Percentiles rank a stretch among this genome's conserved stretches.
Evolutionary conservation across 2,113 vertebrate genomes (phyloP).

Genomic region (Chlorodrepanis virens): DNA sequence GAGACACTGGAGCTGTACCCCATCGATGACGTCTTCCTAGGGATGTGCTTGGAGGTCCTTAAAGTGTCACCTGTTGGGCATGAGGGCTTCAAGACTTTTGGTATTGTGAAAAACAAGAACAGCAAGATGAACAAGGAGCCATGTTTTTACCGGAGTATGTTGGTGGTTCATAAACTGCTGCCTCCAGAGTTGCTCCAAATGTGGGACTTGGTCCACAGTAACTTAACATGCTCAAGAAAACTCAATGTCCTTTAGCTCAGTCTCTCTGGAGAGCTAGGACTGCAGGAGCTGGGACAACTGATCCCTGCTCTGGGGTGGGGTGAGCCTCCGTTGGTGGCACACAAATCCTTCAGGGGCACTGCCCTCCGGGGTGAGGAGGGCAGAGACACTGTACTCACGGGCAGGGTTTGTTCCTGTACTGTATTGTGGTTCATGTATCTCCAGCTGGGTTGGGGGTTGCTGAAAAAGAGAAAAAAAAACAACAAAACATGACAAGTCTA

Average conservation of each 20-base stretch:
- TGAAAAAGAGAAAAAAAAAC: not conserved
- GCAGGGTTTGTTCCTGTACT: conserved; percentile 30
- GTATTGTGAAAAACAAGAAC: conserved; percentile 87
- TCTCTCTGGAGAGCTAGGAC: not conserved
- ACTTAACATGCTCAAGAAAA: conserved; percentile 87
- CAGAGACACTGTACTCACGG: rapidly evolving
- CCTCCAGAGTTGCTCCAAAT: conserved; percentile 85
- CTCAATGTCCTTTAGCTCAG: conserved; percentile 79
- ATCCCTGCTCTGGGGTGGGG: not conserved
- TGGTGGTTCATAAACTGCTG: conserved; percentile 96
- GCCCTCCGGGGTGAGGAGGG: not conserved
- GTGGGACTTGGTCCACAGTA: conserved; percentile 91
- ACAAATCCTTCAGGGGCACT: not conserved
- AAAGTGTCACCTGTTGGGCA: conserved; percentile 83
- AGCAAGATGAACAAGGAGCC: conserved; percentile 95
- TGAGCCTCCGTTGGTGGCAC: not conserved
- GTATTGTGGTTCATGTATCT: conserved; percentile 39
- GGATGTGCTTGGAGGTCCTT: conserved; percentile 93
- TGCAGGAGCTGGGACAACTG: not conserved
- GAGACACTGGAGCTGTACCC: conserved; percentile 89
- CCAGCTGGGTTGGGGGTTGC: conserved; percentile 64
- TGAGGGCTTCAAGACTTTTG: conserved; percentile 93
- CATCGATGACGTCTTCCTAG: conserved; percentile 94
- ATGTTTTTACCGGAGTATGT: conserved; percentile 90
- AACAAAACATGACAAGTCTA: not conserved